These are phyloP conservation scores for Pipistrellus pygmaeus DNA, from an alignment of 2,797 vertebrate genomes.

Conservation along the genomic window DNA sequence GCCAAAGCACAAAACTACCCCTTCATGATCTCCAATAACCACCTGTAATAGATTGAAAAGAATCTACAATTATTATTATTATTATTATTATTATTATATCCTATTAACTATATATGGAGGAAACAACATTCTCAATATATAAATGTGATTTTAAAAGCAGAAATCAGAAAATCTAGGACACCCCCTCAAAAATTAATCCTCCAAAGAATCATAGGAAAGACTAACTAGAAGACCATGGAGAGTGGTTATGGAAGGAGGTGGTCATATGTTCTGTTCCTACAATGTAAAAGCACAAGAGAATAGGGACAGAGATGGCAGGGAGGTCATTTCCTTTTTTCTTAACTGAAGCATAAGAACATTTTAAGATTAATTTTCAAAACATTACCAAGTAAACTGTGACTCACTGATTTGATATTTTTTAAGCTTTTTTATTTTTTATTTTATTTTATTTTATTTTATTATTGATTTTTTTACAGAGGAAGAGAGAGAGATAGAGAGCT, in stretches of 20 bases:
- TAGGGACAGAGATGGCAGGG: not conserved
- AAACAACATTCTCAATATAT: constrained; percentile 8
- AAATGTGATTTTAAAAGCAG: constrained; percentile 42
- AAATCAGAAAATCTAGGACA: constrained; percentile 2
- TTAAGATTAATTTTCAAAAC: constrained; percentile 28
- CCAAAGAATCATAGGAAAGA: not conserved
- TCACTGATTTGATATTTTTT: not conserved
- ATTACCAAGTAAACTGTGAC: not conserved
- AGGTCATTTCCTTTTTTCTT: not conserved
- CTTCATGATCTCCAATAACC: constrained; percentile 96
- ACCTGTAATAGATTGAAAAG: constrained; percentile 88
- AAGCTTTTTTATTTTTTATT: not conserved
- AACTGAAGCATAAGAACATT: not conserved
- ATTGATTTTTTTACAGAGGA: too few relatives aligned
- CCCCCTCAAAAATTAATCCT: not conserved
- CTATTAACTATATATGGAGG: not conserved
- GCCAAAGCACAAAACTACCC: constrained; percentile 95
- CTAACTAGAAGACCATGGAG: not conserved
- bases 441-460: too few relatives aligned
- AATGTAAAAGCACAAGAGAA: not conserved
- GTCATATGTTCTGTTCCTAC: not conserved
- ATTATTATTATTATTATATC: constrained; percentile 20
- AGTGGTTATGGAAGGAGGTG: not conserved
- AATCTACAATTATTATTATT: constrained; percentile 36
- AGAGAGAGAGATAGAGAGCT: too few relatives aligned